Conservation (phyloP, 2,888 invertebrate species). For the Spodoptera picta region DNA sequence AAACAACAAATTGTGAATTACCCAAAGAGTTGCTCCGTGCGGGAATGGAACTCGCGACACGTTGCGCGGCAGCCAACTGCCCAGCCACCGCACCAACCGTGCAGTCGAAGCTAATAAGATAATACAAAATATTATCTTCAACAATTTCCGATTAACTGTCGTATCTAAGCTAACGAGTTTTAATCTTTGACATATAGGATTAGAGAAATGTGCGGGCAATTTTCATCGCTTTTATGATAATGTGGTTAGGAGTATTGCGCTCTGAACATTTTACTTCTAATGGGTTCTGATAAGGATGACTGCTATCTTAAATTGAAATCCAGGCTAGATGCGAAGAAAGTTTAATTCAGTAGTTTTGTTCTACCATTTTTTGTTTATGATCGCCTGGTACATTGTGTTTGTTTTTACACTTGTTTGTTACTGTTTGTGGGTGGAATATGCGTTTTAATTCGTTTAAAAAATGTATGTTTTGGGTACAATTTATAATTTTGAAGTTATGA, state of each 20-base stretch:
- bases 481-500: too few relatives aligned
- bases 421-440: neutral
- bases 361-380: conserved; percentile 28
- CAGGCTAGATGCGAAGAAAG: conserved; percentile 42
- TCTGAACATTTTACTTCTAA: conserved; percentile 68
- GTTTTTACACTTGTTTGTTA: conserved; percentile 5
- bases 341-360: conserved; percentile 45
- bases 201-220: conserved; percentile 77
- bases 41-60: too few relatives aligned
- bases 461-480: too few relatives aligned
- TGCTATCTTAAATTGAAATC: conserved; percentile 71
- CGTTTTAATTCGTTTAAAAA: too few relatives aligned
- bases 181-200: conserved; percentile 72
- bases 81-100: too few relatives aligned
- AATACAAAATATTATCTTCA: conserved; percentile 30
- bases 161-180: conserved; percentile 45
- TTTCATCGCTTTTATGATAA: conserved; percentile 80
- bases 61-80: too few relatives aligned
- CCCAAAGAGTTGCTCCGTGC: too few relatives aligned
- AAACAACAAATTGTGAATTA: too few relatives aligned
- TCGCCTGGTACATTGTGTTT: conserved; percentile 16
- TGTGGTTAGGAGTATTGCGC: conserved; percentile 78
- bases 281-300: conserved; percentile 66
- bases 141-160: conserved; percentile 17
- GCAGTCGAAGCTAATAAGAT: conserved; percentile 11